phyloP scores from a whole-genome alignment of 2,888 invertebrate species.

The Papilio protenor region DNA sequence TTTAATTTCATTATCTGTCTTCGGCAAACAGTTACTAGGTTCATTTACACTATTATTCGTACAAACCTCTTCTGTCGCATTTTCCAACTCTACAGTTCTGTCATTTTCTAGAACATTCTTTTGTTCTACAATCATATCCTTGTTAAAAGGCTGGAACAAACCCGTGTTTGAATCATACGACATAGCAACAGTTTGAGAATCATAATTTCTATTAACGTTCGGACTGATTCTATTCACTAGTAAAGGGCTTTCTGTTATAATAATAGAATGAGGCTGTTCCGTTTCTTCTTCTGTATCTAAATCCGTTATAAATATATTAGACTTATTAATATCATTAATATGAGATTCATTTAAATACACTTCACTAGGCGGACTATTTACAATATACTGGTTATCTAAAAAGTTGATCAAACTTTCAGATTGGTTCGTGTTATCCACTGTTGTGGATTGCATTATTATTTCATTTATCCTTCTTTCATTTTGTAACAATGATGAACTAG shows the following conservation, averaged over 20 bases:
- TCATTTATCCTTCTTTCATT: slow-evolving; percentile 68
- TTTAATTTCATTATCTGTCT: slow-evolving; percentile 50
- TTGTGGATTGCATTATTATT: slow-evolving; percentile 52
- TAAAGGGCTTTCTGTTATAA: slow-evolving; percentile 71
- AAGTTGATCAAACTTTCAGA: slow-evolving; percentile 50
- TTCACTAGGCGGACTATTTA: slow-evolving; percentile 64
- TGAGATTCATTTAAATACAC: slow-evolving; percentile 76
- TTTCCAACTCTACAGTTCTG: not conserved
- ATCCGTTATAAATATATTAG: slow-evolving; percentile 64
- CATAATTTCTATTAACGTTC: slow-evolving; percentile 60
- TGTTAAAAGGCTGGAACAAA: slow-evolving; percentile 44
- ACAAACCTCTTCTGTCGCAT: slow-evolving; percentile 19
- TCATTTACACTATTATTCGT: not conserved
- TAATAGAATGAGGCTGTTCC: slow-evolving; percentile 79
- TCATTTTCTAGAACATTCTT: slow-evolving; percentile 47
- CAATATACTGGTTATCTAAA: slow-evolving; percentile 57
- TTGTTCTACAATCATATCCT: slow-evolving; percentile 42
- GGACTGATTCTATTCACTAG: slow-evolving; percentile 60
- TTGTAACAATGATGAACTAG: slow-evolving; percentile 64
- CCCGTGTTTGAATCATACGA: slow-evolving; percentile 59
- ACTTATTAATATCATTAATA: slow-evolving; percentile 59
- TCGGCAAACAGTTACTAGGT: slow-evolving; percentile 39
- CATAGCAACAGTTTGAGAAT: slow-evolving; percentile 60
- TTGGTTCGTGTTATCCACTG: slow-evolving; percentile 56
- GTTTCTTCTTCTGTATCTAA: slow-evolving; percentile 72